These are phyloP conservation scores for Drosophila chauvacae DNA, from an alignment of 1,140 invertebrate genomes.

Conservation along the genomic window DNA sequence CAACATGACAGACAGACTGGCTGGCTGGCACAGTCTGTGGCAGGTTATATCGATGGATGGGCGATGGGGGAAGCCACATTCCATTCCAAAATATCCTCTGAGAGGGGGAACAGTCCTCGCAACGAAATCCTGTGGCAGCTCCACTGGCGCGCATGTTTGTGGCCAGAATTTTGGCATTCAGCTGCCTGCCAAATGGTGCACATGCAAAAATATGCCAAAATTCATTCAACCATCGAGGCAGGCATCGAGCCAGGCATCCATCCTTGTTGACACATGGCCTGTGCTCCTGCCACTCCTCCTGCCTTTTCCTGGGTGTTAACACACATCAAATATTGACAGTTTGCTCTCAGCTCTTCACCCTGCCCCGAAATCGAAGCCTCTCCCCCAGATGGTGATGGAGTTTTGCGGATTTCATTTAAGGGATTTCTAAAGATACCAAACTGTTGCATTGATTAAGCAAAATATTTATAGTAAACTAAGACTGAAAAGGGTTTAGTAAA, in stretches of 20 bases:
- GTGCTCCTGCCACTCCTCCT: background rate
- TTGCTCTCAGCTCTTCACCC: conserved; percentile 73
- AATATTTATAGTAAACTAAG: background rate
- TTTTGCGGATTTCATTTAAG: conserved; percentile 8
- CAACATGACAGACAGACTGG: conserved; percentile 50
- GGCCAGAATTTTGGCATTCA: conserved; percentile 78
- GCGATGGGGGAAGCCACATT: background rate
- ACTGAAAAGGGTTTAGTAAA: background rate
- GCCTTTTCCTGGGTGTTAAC: conserved; percentile 68
- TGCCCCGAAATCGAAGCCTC: conserved; percentile 48
- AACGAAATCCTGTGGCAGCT: conserved; percentile 19
- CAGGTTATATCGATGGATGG: background rate
- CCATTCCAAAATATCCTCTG: background rate
- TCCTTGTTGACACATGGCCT: conserved; percentile 70
- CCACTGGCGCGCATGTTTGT: conserved; percentile 66
- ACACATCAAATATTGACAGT: conserved; percentile 83
- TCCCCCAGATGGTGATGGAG: background rate
- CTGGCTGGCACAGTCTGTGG: conserved; percentile 34
- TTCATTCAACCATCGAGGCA: conserved; percentile 26
- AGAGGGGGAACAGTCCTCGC: background rate
- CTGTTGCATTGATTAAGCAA: background rate
- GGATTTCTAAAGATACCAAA: background rate
- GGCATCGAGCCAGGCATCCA: conserved; percentile 20
- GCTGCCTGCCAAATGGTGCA: conserved; percentile 82
- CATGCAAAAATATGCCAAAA: conserved; percentile 80